A percentile compares a stretch with the other conserved stretches of the same genome.
Conservation (phyloP, 2,797 vertebrate genomes). For the Enteromius treurensis region DNA sequence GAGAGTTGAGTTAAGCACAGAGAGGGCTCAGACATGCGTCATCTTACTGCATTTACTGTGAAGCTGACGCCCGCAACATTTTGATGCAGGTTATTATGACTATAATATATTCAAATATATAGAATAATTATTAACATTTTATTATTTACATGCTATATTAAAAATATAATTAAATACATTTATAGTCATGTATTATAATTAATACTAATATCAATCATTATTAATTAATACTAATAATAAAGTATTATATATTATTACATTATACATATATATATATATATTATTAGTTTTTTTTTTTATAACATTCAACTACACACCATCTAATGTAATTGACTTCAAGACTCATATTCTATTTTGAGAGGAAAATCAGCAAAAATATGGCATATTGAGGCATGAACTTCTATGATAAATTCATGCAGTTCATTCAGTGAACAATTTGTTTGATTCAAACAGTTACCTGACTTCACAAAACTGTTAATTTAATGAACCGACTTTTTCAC, state of each 20-base stretch:
- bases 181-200: not conserved
- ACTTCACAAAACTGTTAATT: not conserved
- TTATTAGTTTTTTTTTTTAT: not conserved
- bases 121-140: not conserved
- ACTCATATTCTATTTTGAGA: not conserved
- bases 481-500: not conserved
- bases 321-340: too few species aligned
- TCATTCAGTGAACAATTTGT: not conserved
- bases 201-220: not conserved
- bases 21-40: slow-evolving; percentile 10
- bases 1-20: slow-evolving; percentile 7
- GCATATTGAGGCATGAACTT: not conserved
- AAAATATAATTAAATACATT: not conserved
- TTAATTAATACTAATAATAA: not conserved
- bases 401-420: not conserved
- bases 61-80: not conserved
- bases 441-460: not conserved
- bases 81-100: not conserved
- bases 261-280: too few species aligned
- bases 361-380: not conserved
- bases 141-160: not conserved
- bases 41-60: slow-evolving; percentile 11
- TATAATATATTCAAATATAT: not conserved
- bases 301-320: too few species aligned
- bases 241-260: not conserved